phyloP scores from a whole-genome alignment of 2,113 vertebrate species.

The Bothrops jararaca region DNA sequence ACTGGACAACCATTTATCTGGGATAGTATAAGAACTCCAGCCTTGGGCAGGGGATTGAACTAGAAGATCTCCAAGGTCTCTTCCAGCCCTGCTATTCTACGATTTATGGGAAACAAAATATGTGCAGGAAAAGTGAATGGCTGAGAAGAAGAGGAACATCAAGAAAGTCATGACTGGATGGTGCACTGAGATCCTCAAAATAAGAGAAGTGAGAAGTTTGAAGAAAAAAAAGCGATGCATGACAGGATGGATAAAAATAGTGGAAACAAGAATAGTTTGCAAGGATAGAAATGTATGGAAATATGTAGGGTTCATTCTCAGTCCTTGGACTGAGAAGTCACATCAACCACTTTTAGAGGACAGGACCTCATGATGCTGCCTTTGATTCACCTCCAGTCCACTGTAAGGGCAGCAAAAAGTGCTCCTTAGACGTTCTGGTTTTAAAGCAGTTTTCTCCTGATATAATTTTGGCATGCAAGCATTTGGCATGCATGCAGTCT shows the following conservation, averaged over 20 bases:
- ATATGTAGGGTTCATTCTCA: background rate
- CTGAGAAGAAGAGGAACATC: background rate
- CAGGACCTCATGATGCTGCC: background rate
- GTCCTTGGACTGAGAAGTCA: background rate
- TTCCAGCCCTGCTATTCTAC: background rate
- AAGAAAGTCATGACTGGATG: background rate
- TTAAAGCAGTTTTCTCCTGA: background rate
- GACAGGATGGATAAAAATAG: background rate
- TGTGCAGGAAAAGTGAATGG: background rate
- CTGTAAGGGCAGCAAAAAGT: background rate
- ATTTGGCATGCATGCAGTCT: background rate
- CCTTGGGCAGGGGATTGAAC: background rate
- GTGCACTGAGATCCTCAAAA: background rate
- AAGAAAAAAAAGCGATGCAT: background rate
- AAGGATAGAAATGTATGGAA: background rate
- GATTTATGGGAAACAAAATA: background rate
- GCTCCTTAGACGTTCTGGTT: background rate
- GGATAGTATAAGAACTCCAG: background rate
- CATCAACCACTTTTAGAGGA: background rate
- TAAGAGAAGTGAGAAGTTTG: background rate
- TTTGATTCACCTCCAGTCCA: background rate
- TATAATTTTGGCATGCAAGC: background rate
- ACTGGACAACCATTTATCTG: background rate
- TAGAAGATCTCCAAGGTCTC: background rate
- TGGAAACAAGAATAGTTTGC: background rate